A percentile compares a stretch with the other conserved stretches of the same genome.
Evolutionary conservation across 1,140 invertebrate genomes (phyloP).

Genomic region (Holotrichia oblita): DNA sequence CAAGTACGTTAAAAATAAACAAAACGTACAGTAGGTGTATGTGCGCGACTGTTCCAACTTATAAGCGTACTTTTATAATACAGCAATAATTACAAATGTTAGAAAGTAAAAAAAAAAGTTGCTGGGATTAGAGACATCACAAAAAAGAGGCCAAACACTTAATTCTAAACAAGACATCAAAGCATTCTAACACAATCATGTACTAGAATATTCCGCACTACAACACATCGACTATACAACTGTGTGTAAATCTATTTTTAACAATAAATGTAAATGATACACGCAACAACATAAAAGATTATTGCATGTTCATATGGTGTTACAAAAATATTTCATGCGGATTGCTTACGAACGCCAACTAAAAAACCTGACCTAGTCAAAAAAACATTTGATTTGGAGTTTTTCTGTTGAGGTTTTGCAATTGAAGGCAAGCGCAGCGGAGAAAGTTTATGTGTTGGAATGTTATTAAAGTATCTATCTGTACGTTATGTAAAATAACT

Average conservation of each 20-base stretch:
- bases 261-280: constrained; percentile 36
- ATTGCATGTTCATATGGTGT: constrained; percentile 12
- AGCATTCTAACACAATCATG: neutral
- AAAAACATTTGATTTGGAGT: constrained; percentile 35
- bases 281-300: constrained; percentile 23
- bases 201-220: constrained; percentile 31
- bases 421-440: neutral
- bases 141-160: neutral
- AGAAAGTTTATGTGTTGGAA: constrained; percentile 15
- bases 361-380: constrained; percentile 40
- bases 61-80: neutral
- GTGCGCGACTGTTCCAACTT: no score
- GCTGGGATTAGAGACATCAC: neutral
- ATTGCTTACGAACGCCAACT: constrained; percentile 27
- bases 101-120: neutral
- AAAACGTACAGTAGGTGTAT: neutral
- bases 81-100: neutral
- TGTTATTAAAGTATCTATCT: constrained; percentile 21
- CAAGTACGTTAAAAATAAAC: neutral
- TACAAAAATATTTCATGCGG: constrained; percentile 17
- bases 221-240: constrained; percentile 7
- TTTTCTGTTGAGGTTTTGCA: constrained; percentile 11
- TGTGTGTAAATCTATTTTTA: constrained; percentile 39
- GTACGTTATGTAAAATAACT: constrained; percentile 15
- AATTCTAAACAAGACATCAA: neutral